These are phyloP conservation scores for Larimichthys crocea DNA, from an alignment of 2,113 vertebrate species.

Conservation along the genomic window DNA sequence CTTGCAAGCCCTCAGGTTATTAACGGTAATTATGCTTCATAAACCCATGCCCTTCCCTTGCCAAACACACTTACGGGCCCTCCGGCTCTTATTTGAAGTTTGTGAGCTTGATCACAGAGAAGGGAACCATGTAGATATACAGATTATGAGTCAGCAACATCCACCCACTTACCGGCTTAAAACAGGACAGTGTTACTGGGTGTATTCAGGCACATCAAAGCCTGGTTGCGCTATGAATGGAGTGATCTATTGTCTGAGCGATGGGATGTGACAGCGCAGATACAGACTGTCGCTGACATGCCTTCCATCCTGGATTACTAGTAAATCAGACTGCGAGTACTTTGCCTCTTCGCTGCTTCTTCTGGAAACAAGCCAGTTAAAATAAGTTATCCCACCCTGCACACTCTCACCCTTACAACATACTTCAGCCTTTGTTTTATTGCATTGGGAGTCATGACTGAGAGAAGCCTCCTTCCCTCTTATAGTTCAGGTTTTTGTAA, in stretches of 20 bases:
- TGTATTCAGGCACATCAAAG: conserved; percentile 75
- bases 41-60: conserved; percentile 70
- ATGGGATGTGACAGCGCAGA: conserved; percentile 74
- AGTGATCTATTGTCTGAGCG: conserved; percentile 70
- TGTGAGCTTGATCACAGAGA: conserved; percentile 59
- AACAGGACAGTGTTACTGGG: conserved; percentile 59
- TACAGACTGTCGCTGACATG: conserved; percentile 68
- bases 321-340: conserved; percentile 63
- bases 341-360: conserved; percentile 37
- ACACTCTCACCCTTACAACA: conserved; percentile 17
- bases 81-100: conserved; percentile 63
- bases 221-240: conserved; percentile 64
- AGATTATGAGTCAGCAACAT: conserved; percentile 72
- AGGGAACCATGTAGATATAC: conserved; percentile 66
- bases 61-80: conserved; percentile 64
- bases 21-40: conserved; percentile 76
- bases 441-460: conserved; percentile 37
- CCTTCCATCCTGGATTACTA: conserved; percentile 71
- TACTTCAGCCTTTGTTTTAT: conserved; percentile 60
- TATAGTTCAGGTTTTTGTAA: conserved; percentile 24
- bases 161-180: conserved; percentile 68
- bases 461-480: conserved; percentile 14
- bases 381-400: conserved; percentile 50
- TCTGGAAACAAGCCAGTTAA: conserved; percentile 65
- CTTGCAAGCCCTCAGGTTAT: conserved; percentile 73